Percentiles rank a stretch among this genome's conserved stretches.
These are phyloP conservation scores for Napeogenes inachia DNA, from an alignment of 2,888 invertebrate species.

Conservation along the genomic window DNA sequence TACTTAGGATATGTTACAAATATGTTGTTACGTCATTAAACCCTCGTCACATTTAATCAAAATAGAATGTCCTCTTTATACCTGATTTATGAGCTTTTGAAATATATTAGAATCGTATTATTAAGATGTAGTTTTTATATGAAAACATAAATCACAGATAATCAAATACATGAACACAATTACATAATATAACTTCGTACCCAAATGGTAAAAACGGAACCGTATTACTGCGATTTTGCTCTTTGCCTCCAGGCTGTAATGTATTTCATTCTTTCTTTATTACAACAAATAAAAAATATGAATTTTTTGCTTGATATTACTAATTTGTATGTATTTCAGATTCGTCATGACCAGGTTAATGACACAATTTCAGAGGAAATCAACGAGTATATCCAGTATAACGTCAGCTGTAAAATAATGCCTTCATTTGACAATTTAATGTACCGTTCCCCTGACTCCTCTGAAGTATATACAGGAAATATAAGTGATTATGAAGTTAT, in stretches of 20 bases:
- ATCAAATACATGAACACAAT: no score
- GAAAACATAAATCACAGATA: no score
- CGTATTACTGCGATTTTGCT: no score
- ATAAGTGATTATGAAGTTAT: conserved; percentile 42
- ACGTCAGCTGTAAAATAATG: conserved; percentile 28
- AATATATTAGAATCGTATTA: background rate
- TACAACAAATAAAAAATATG: no score
- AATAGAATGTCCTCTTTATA: background rate
- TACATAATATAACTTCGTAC: no score
- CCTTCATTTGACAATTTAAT: conserved; percentile 39
- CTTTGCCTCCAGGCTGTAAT: no score
- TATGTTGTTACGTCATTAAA: background rate
- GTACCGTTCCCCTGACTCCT: conserved; percentile 37
- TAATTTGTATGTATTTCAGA: conserved; percentile 12
- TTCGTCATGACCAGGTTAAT: conserved; percentile 28
- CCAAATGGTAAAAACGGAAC: no score
- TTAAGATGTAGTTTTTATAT: no score
- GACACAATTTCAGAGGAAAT: conserved; percentile 18
- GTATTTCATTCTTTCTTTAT: no score
- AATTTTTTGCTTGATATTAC: no score
- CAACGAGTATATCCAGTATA: conserved; percentile 25
- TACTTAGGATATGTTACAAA: background rate
- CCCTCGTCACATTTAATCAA: conserved; percentile 1
- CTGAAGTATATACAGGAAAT: conserved; percentile 45
- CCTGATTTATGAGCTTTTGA: background rate